Evolutionary conservation across 2,113 vertebrate species (phyloP), one percentile per base, ranked within the genome.

Genomic region (Ptilorrhoa leucosticta): DNA sequence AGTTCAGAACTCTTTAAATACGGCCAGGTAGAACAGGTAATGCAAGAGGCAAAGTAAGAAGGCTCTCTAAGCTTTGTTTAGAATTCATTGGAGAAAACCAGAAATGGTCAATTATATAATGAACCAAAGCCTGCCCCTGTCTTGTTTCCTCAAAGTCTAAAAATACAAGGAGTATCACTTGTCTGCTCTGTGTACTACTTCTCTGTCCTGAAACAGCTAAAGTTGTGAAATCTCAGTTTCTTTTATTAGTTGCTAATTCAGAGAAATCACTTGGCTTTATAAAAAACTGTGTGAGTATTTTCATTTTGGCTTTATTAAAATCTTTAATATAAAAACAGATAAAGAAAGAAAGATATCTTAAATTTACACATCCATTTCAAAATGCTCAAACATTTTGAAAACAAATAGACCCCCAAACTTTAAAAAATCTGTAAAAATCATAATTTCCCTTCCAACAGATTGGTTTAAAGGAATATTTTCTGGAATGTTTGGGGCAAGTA

Each of bases 401-500:
- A 3, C 7, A 65, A 70, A 42, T 45, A 44, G 17, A 51, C 10
- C 1, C 15, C 7, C 9, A n/a, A 58, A 14, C 4, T 17, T 75
- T 22, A 7, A 27, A 84, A 51, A 9, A 15, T 33, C 14, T n/a
- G 2, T 60, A 45, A 31, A 73, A 83, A 58, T 35, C 0, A 0
- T 57, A 5, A 13, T 42, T 54, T 51, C 8, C 13, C 15, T 93
- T 81, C 15, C 10, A 69, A 72, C 6, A 72, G 13, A 31, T 37
- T 64, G 26, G 2, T 50, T 91, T 76, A 68, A 83, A 40, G n/a
- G 4, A 80, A 45, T 3, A 13, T 31, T 84, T 77, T 89, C 28
- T 56, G 44, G 8, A 47, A 37, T 26, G 6, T 16, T 33, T 69
- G 7, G 13, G 21, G 5, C 0, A 1, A 7, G 7, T 18, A 0